Base-by-base conservation (phyloP, 2,113 vertebrate genomes). In the Orthonyx spaldingii region DNA sequence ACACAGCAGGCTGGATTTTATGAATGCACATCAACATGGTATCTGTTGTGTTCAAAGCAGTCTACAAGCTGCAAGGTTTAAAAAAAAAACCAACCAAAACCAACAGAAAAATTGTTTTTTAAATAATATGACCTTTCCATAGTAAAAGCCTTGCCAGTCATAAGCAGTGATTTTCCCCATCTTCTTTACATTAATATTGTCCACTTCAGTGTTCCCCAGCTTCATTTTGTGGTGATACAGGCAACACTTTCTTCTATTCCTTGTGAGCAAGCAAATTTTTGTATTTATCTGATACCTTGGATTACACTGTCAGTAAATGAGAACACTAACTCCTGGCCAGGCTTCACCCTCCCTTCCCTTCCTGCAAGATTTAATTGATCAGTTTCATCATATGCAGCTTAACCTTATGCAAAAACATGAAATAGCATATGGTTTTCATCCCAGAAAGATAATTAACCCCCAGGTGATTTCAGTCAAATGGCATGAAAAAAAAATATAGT, bases 341-440 rank as follows among this genome's bases (percentile, higher is more conserved):
- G 13, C 28, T 83, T 89, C 63, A 64, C 46, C 46, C 19, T 87
- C 76, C 53, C 23, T 88, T 81, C 76, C 56, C 20, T 97, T 97
- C 97, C 96, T 22, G 79, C 90, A 93, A 97, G 98, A 97, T 96
- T 94, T 86, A 94, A 87, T 60, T 44, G 88, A 97, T 97, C 76
- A 14, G 83, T 99, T 99, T 99, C 98, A 98, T 99, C 99, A 99
- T 98, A 96, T 91, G 80, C 71, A 87, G 78, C 95, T 97, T 97
- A 98, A 98, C 98, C 98, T 99, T 98, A 99, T 98, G 98, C 98
- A 99, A 99, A 98, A 98, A 76, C 44, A 60, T 98, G 98, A 98
- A 99, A 99, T 90, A 87, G 96, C 96, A 96, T 97, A 96, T 87
- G 52, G 66, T 93, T 95, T 96, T 96, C 95, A 89, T 97, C 94